Evolutionary conservation across 2,888 invertebrate species (phyloP).

Genomic region (Trichopria drosophilae): DNA sequence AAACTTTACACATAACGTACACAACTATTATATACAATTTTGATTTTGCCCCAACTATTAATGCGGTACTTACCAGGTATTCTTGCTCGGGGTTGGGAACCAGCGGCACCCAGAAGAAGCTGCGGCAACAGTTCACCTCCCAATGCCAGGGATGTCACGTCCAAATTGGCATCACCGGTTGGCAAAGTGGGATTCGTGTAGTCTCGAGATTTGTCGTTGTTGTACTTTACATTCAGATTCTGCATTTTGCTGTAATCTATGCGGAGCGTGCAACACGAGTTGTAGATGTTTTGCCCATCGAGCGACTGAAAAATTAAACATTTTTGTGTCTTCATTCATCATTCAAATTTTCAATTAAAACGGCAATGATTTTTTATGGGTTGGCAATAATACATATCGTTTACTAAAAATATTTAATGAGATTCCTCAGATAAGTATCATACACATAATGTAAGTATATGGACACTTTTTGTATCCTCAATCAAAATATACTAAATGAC

Average conservation of each 20-base stretch:
- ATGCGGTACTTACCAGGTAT: constrained; percentile 52
- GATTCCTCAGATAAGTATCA: too few relatives aligned
- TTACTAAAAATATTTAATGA: too few relatives aligned
- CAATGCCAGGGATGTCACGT: constrained; percentile 67
- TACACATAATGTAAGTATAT: too few relatives aligned
- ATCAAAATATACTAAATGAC: too few relatives aligned
- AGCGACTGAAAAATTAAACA: constrained; percentile 73
- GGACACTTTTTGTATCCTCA: too few relatives aligned
- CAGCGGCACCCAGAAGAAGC: constrained; percentile 62
- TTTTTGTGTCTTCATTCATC: too few relatives aligned
- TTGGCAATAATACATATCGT: too few relatives aligned
- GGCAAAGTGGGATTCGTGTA: constrained; percentile 98
- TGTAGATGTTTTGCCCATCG: constrained; percentile 99
- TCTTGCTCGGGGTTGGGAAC: constrained; percentile 55
- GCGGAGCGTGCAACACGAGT: constrained; percentile 97
- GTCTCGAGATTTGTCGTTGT: constrained; percentile 99
- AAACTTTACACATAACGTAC: too few relatives aligned
- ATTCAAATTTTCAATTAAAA: too few relatives aligned
- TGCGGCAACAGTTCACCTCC: constrained; percentile 68
- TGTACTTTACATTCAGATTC: constrained; percentile 97
- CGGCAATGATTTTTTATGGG: too few relatives aligned
- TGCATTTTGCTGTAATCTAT: constrained; percentile 99
- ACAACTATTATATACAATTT: too few relatives aligned
- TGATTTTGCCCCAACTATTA: too few relatives aligned
- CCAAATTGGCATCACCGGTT: constrained; percentile 80